Evolutionary conservation across 2,888 invertebrate species (phyloP), one percentile per base, ranked within the genome.

Genomic region (Argyresthia goedartella): DNA sequence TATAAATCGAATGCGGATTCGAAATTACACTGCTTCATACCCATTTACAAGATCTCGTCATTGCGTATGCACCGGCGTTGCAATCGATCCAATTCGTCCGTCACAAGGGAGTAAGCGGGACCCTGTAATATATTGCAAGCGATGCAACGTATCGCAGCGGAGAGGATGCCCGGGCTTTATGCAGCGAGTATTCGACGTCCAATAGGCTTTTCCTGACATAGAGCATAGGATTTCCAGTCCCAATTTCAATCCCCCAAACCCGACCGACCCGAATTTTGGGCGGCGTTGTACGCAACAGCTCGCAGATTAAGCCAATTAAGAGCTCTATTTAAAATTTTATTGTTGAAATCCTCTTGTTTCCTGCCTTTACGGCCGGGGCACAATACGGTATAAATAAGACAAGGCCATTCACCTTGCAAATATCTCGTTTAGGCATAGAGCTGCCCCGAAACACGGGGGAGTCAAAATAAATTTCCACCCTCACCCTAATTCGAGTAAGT

Each of bases 401-500:
- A 67, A 66, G 84, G 80, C 74, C 80, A 63, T 86, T 85, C 81
- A 85, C 84, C 85, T 82, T 73, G 69, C 74, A 71, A 76, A 77
- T 73, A 71, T 73, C 70, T 73, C 78, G 77, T 81, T 76, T 73
- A 69, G 76, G 73, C 62, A 62, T 56, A 61, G 56, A 65, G 33
- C 9, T 13, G 47, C 42, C 63, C 57, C 75, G 74, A 70, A 76
- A 66, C 73, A 71, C 63, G 69, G 69, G 78, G 77, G 77, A 70
- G 76, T 69, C 66, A 66, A 77, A 81, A 81, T 81, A 81, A 71
- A 75, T 75, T 67, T 71, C 74, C 78, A 73, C 81, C 81, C 81
- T 79, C 80, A 69, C 74, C 76, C 75, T 77, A 79, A 76, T 77
- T 76, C 70, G 69, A 69, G 69, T 67, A 63, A 61, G 57, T 64